phyloP scores from a whole-genome alignment of 2,888 invertebrate species.

The Drosophila sordidapex region DNA sequence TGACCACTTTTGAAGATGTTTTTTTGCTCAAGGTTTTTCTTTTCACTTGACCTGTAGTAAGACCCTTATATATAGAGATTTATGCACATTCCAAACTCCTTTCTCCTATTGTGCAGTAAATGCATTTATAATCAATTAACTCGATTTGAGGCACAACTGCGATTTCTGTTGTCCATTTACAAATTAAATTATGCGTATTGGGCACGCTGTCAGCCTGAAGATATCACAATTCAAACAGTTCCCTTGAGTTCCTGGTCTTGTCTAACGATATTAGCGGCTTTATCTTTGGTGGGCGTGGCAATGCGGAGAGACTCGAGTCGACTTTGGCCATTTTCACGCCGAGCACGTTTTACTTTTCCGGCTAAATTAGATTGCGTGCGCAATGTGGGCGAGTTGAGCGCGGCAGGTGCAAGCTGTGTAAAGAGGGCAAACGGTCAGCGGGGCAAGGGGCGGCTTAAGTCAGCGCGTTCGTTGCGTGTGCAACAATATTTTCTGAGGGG shows the following conservation, averaged over 20 bases:
- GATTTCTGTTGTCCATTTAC: constrained; percentile 8
- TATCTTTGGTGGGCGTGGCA: constrained; percentile 33
- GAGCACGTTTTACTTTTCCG: constrained; percentile 62
- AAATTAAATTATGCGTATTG: constrained; percentile 33
- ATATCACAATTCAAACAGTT: constrained; percentile 30
- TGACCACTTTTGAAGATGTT: background rate
- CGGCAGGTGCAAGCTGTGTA: constrained; percentile 64
- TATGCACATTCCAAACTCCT: background rate
- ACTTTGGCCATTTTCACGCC: constrained; percentile 53
- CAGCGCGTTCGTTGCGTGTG: constrained; percentile 45
- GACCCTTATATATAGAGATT: too few species aligned
- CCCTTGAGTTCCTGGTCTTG: constrained; percentile 16
- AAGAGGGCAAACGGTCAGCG: background rate
- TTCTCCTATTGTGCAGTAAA: background rate
- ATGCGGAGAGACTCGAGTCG: background rate
- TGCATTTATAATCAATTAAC: background rate
- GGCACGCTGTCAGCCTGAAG: constrained; percentile 21
- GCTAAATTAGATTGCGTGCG: constrained; percentile 74
- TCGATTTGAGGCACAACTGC: background rate
- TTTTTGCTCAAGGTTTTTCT: background rate
- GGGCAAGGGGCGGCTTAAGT: constrained; percentile 24
- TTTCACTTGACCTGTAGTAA: background rate
- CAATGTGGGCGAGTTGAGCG: constrained; percentile 55
- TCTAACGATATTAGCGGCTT: constrained; percentile 43
- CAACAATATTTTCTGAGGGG: constrained; percentile 38